Evolutionary conservation across 1,140 invertebrate genomes (phyloP), one percentile per base, ranked within the genome.

Genomic region (Saccostrea cuccullata): DNA sequence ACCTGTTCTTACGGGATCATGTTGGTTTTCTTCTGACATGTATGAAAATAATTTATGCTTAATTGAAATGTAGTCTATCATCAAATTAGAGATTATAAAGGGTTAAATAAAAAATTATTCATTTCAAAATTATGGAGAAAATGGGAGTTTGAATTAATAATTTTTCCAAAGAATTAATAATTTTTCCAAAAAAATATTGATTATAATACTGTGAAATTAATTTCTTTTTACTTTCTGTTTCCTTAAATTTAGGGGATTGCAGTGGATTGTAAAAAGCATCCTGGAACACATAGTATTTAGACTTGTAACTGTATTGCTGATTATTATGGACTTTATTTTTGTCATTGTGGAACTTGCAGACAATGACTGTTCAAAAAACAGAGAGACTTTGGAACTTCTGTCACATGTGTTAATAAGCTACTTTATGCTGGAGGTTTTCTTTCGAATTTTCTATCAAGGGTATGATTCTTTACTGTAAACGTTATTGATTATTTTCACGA

Each of bases 361-460:
- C 3, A 86, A 88, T 55, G 86, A 90, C 15, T 94, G 94, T 90
- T 89, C 87, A 82, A 77, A 36, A 13, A 87, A 55, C 55, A 90
- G 89, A 40, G 90, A 87, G 60, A 88, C 77, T 12, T 60, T 95
- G 60, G 93, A 95, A 77, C 90, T 93, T 58, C 86, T 94, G 5
- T 93, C 95, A 11, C 92, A 96, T 70, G 91, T 93, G 84, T 94
- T 96, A 90, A 94, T 94, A 58, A 92, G 90, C 70, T 94, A 94
- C 86, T 96, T 96, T 87, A 86, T 95, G 23, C 82, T 95, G 6
- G 95, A 96, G 92, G 92, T 95, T 23, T 85, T 87, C 84, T 90
- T 94, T 17, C 91, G 95, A 90, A 93, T 96, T n/a, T 94, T 94
- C 86, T 93, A 93, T 85, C 92, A 92, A 90, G 93, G 94, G 95